These are phyloP conservation scores for Barnardius zonarius DNA, from an alignment of 2,113 vertebrate genomes.

Conservation along the genomic window DNA sequence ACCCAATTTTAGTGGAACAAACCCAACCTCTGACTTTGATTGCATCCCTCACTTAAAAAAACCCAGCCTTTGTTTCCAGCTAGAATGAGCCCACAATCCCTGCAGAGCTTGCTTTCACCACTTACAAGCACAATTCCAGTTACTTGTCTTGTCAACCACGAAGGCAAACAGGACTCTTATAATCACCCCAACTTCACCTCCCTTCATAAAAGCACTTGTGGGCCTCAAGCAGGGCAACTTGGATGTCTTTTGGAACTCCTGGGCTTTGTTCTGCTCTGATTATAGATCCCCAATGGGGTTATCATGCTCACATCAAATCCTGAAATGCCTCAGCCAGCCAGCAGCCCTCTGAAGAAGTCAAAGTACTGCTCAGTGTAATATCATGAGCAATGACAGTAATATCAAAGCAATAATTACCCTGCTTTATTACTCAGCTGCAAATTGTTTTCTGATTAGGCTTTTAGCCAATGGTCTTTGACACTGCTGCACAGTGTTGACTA, in stretches of 20 bases:
- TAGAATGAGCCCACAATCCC: constrained; percentile 36
- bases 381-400: background rate
- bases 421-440: background rate
- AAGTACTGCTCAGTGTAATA: background rate
- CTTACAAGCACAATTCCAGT: constrained; percentile 14
- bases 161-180: background rate
- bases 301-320: background rate
- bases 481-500: background rate
- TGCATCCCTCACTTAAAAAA: constrained; percentile 24
- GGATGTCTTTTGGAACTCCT: background rate
- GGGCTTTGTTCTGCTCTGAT: background rate
- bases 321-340: background rate
- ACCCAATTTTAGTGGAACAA: constrained; percentile 49
- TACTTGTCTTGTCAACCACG: constrained; percentile 28
- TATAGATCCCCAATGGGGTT: background rate
- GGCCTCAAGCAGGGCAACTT: background rate
- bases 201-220: background rate
- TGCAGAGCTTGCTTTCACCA: background rate
- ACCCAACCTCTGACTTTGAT: constrained; percentile 45
- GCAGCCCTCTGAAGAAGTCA: background rate
- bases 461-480: background rate
- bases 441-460: background rate
- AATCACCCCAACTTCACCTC: background rate
- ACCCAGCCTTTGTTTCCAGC: background rate
- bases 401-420: background rate